Base-by-base conservation (phyloP, 2,888 invertebrate species). In the Cheilosia grossa region DNA sequence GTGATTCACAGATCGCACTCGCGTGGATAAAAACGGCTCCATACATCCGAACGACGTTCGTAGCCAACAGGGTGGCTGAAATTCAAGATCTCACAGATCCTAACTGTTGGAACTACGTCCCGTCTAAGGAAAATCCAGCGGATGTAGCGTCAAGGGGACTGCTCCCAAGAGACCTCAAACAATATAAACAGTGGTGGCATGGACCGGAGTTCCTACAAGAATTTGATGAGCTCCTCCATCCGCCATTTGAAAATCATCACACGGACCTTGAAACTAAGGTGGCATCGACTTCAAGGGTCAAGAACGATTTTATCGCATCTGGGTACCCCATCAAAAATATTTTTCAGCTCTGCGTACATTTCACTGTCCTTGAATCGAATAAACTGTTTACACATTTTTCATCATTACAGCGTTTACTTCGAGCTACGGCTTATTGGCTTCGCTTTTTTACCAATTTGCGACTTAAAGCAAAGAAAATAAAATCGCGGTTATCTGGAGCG, bases 141-240 rank as follows among this genome's bases (percentile, higher is more conserved):
- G 88, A 88, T 56, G 58, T 87, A 1, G 86, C 87, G 15, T 87
- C 88, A 0, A 70, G 88, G 64, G 88, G 88, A 17, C 56, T 70
- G 4, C 15, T 7, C 44, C 37, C 37, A 21, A 66, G n/a, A 9
- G 51, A 66, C 21, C 49, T 53, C 4, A 3, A 40, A 0, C 21
- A n/a, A n/a, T n/a, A 51, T 37, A 27, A 24, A 24, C 37, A 49
- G 21, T 49, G 19, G 49, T 44, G 44, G 15, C 44, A 44, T 44
- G 44, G 44, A 2, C 15, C 44, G 17, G 44, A 3, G 5, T 44
- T 44, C 15, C n/a, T 44, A 17, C 44, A n/a, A n/a, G n/a, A n/a
- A n/a, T n/a, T n/a, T n/a, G n/a, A n/a, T n/a, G n/a, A n/a, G n/a
- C n/a, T n/a, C n/a, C n/a, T n/a, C n/a, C n/a, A n/a, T n/a, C n/a